Conservation (phyloP, 2,113 vertebrate genomes). For the Octodon degus region DNA sequence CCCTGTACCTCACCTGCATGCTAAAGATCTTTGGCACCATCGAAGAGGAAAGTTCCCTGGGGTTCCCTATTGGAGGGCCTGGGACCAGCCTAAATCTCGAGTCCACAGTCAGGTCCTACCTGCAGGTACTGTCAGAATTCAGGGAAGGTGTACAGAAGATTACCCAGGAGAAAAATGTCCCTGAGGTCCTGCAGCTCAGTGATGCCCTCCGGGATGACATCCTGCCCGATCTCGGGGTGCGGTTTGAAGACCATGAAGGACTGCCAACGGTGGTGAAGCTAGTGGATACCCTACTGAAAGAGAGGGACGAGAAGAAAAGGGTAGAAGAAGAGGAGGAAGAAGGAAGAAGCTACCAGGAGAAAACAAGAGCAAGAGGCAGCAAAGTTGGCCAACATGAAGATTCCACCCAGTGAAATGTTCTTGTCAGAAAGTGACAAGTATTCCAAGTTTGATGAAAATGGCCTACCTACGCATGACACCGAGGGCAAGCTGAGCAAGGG, state of each 20-base stretch:
- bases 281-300: slow-evolving; percentile 93
- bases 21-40: slow-evolving; percentile 95
- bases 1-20: slow-evolving; percentile 93
- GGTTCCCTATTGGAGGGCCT: slow-evolving; percentile 92
- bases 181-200: slow-evolving; percentile 92
- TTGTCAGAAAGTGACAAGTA: slow-evolving; percentile 92
- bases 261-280: slow-evolving; percentile 96
- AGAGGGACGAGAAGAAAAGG: slow-evolving; percentile 95
- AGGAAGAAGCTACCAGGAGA: slow-evolving; percentile 92
- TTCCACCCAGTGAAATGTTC: slow-evolving; percentile 94
- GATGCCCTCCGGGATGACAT: slow-evolving; percentile 93
- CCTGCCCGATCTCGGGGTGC: slow-evolving; percentile 95
- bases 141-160: slow-evolving; percentile 93
- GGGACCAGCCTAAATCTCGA: slow-evolving; percentile 89
- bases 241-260: slow-evolving; percentile 97
- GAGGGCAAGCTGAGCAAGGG: slow-evolving; percentile 98
- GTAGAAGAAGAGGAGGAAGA: slow-evolving; percentile 96
- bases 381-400: slow-evolving; percentile 96
- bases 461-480: slow-evolving; percentile 94
- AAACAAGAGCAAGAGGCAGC: slow-evolving; percentile 95
- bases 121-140: slow-evolving; percentile 94
- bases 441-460: slow-evolving; percentile 90
- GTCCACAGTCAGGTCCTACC: slow-evolving; percentile 94
- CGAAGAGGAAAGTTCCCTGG: slow-evolving; percentile 91
- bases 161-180: slow-evolving; percentile 93